phyloP scores from a whole-genome alignment of 2,797 vertebrate genomes.

The Chaunax sp. region DNA sequence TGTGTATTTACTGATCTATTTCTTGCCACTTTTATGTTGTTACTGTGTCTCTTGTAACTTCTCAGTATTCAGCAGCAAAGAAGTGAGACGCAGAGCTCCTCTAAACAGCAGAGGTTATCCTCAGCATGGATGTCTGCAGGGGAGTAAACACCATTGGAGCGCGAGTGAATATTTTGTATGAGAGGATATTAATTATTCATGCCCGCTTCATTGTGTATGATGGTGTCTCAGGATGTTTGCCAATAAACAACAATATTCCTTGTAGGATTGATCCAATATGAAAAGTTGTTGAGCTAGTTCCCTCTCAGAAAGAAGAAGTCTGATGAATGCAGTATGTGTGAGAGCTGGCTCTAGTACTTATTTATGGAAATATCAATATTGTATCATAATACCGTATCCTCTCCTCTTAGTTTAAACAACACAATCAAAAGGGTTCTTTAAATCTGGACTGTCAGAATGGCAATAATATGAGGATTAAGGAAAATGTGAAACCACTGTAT shows the following conservation, averaged over 20 bases:
- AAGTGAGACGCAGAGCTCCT: conserved; percentile 73
- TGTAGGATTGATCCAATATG: conserved; percentile 81
- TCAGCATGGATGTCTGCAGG: conserved; percentile 85
- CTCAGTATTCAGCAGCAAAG: conserved; percentile 69
- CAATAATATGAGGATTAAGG: conserved; percentile 52
- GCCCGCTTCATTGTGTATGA: conserved; percentile 80
- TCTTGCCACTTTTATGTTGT: conserved; percentile 76
- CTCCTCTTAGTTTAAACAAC: conserved; percentile 69
- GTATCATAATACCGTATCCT: conserved; percentile 69
- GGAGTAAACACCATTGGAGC: conserved; percentile 84
- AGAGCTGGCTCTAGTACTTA: conserved; percentile 71
- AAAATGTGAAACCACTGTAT: conserved; percentile 44
- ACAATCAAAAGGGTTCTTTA: conserved; percentile 50
- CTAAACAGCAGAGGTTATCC: conserved; percentile 82
- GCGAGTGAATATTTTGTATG: conserved; percentile 80
- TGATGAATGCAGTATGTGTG: conserved; percentile 64
- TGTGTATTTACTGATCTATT: conserved; percentile 79
- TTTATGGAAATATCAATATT: conserved; percentile 82
- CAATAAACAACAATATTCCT: conserved; percentile 85
- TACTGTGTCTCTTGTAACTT: conserved; percentile 78
- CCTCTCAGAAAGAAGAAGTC: conserved; percentile 69
- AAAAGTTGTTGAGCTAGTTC: conserved; percentile 81
- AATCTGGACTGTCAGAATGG: conserved; percentile 57
- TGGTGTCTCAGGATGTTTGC: conserved; percentile 88
- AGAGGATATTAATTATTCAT: conserved; percentile 86